Evolutionary conservation across 2,888 invertebrate species (phyloP), one percentile per base, ranked within the genome.

Genomic region (Harpalus rufipes): DNA sequence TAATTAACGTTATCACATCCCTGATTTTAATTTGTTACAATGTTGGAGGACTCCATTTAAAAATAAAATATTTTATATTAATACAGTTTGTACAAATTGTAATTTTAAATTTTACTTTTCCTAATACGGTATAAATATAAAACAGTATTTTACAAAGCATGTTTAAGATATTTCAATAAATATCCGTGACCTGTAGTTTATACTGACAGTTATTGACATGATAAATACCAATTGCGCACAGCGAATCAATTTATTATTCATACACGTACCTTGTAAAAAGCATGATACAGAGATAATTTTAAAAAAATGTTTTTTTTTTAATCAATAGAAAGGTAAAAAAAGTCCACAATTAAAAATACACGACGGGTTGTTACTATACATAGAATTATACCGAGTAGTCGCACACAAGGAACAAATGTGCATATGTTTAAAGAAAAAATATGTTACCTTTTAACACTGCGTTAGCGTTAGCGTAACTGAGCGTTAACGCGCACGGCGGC

Each of bases 391-490:
- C n/a, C n/a, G n/a, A 8, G 44, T 8, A 51, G 44, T 12, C 12
- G 44, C 6, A 12, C 10, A 10, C 10, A 7, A 51, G 12, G 63
- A 25, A 63, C 25, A 39, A 68, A 68, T 68, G 14, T n/a, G 32
- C 39, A 14, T n/a, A 32, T 25, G 25, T 68, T 68, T 68, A 32
- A 80, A 80, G 61, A 59, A 61, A 80, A 63, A 80, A 61, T 41
- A 80, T 80, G 63, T 61, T 80, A 61, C 80, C 80, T 80, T 80
- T 80, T 80, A 80, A 80, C 80, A 63, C 16, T 14, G 61, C 80
- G 41, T 80, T 80, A 80, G 59, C 79, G 41, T 80, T 80, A 80
- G 80, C 51, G 41, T 61, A 80, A 80, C 80, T 41, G 56, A 61
- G 39, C 80, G 80, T 80, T 61, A 80, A 80, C 59, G 41, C 16